Evolutionary conservation across 2,888 invertebrate species (phyloP).

Genomic region (Shargacucullia verbasci): DNA sequence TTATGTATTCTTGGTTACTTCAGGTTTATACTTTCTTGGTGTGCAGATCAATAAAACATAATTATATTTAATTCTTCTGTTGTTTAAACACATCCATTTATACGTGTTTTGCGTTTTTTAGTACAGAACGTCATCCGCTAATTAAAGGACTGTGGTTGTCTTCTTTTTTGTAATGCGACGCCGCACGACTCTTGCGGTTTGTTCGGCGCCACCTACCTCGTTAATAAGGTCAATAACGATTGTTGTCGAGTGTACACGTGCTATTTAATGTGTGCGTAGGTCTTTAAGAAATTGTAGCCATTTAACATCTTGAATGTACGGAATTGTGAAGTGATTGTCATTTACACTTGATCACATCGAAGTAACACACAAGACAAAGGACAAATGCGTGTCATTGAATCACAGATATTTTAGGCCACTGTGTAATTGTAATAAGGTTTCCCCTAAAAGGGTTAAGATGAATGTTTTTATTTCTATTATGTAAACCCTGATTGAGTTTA

Average conservation of each 20-base stretch:
- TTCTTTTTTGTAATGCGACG: conserved; percentile 76
- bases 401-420: no score
- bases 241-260: conserved; percentile 34
- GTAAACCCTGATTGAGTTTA: no score
- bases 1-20: no score
- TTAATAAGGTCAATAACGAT: conserved; percentile 58
- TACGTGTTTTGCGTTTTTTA: conserved; percentile 3
- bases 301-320: conserved; percentile 11
- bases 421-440: no score
- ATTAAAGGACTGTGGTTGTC: conserved; percentile 72
- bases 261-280: conserved; percentile 26
- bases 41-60: background rate
- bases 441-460: no score
- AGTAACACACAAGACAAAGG: no score
- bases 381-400: no score
- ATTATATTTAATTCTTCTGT: no score
- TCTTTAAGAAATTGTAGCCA: conserved; percentile 20
- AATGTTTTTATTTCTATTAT: no score
- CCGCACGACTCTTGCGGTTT: conserved; percentile 66
- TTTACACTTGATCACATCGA: no score
- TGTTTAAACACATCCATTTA: background rate
- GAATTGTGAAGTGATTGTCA: background rate
- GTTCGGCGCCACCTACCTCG: conserved; percentile 59
- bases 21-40: background rate
- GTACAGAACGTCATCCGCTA: conserved; percentile 59